A percentile compares a stretch with the other conserved stretches of the same genome.
These are phyloP conservation scores for Pristionchus japonicus DNA, from an alignment of 2,888 invertebrate genomes.

Conservation along the genomic window DNA sequence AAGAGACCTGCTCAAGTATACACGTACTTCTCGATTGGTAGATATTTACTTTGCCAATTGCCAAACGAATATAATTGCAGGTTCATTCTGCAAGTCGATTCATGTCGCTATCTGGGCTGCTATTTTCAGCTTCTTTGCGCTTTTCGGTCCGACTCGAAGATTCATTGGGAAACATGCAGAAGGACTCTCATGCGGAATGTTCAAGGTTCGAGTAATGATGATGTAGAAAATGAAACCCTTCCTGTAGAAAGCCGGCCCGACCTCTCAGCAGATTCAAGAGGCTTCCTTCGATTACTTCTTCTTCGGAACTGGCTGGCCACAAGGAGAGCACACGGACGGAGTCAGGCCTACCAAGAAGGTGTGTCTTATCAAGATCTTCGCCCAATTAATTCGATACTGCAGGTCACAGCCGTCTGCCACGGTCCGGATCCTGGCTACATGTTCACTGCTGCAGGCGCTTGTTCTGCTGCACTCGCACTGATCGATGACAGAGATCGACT, in stretches of 20 bases:
- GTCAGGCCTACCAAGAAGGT: background rate
- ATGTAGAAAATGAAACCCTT: too few species aligned
- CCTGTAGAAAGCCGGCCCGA: slow-evolving; percentile 78
- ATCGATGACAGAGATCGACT: slow-evolving; percentile 85
- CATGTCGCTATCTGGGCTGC: slow-evolving; percentile 75
- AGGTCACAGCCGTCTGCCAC: slow-evolving; percentile 82
- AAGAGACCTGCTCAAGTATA: background rate
- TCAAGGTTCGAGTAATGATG: slow-evolving; percentile 77
- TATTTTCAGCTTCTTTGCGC: slow-evolving; percentile 80
- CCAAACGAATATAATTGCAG: too few species aligned
- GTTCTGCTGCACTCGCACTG: slow-evolving; percentile 85
- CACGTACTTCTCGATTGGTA: slow-evolving; percentile 16
- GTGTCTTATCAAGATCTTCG: background rate
- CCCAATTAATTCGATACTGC: background rate
- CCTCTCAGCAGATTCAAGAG: slow-evolving; percentile 76
- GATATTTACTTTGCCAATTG: too few species aligned
- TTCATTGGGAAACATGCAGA: slow-evolving; percentile 83
- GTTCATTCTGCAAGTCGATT: slow-evolving; percentile 80
- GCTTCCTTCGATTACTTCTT: slow-evolving; percentile 83
- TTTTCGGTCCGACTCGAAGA: slow-evolving; percentile 81
- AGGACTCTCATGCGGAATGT: slow-evolving; percentile 84
- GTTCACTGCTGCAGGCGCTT: slow-evolving; percentile 81
- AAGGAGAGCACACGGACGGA: background rate
- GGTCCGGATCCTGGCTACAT: slow-evolving; percentile 77
- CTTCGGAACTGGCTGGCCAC: slow-evolving; percentile 88